Evolutionary conservation across 2,888 invertebrate genomes (phyloP).

Genomic region (Drosophila imparisetae): DNA sequence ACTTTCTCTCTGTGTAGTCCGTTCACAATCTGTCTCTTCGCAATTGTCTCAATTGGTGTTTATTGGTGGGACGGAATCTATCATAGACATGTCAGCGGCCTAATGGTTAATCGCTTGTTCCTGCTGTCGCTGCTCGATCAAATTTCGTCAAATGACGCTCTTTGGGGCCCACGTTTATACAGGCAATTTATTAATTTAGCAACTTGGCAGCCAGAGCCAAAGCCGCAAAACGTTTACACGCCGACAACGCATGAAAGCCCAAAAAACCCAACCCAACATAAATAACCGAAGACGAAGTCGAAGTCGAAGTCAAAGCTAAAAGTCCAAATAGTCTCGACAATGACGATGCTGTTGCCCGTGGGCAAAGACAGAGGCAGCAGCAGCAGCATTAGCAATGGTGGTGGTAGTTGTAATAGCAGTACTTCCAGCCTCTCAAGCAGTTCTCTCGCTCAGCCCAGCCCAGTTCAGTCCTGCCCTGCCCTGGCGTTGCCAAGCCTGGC

Average conservation of each 20-base stretch:
- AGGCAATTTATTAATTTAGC: constrained; percentile 78
- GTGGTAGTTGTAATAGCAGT: neutral
- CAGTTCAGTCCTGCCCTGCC: neutral
- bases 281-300: neutral
- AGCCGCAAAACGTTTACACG: constrained; percentile 74
- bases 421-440: constrained; percentile 6
- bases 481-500: neutral
- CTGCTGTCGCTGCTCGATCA: constrained; percentile 57
- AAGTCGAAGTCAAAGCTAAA: constrained; percentile 42
- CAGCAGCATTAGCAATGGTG: neutral
- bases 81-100: constrained; percentile 57
- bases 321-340: constrained; percentile 48
- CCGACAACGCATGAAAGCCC: constrained; percentile 34
- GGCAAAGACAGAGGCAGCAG: constrained; percentile 11
- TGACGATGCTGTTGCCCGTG: constrained; percentile 42
- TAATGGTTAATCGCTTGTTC: constrained; percentile 46
- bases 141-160: constrained; percentile 68
- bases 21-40: neutral
- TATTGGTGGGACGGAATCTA: constrained; percentile 49
- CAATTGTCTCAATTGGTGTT: neutral
- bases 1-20: neutral
- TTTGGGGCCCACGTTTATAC: constrained; percentile 62
- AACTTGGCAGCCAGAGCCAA: constrained; percentile 50
- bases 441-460: constrained; percentile 6
- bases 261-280: neutral